Evolutionary conservation across 1,140 invertebrate species (phyloP).

Genomic region (Contarinia nasturtii): DNA sequence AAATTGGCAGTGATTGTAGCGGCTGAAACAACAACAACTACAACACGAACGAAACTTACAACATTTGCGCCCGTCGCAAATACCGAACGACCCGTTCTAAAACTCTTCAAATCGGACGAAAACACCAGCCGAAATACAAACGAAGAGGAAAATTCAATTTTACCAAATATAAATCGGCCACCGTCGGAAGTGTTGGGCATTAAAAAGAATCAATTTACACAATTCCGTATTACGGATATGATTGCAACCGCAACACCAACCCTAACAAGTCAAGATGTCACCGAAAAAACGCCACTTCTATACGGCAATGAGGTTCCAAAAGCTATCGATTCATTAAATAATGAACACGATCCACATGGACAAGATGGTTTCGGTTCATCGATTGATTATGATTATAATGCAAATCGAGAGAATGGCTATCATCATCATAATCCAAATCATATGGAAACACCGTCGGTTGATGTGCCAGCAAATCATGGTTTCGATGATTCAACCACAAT

Average conservation of each 20-base stretch:
- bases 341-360: not conserved
- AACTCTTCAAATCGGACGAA: not conserved
- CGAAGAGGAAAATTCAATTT: conserved; percentile 15
- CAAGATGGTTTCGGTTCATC: not conserved
- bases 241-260: not conserved
- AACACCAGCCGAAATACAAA: not conserved
- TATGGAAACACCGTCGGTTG: not conserved
- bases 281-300: not conserved
- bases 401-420: not conserved
- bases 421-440: conserved; percentile 4
- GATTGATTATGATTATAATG: not conserved
- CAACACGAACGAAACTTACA: conserved; percentile 1
- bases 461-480: not conserved
- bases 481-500: not conserved
- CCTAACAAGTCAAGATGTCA: not conserved
- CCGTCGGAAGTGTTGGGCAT: conserved; percentile 22
- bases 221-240: conserved; percentile 16
- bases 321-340: not conserved
- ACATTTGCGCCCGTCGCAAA: conserved; percentile 8
- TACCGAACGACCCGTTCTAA: conserved; percentile 12
- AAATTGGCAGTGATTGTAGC: too few species aligned
- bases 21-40: conserved; percentile 6
- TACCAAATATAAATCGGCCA: conserved; percentile 23
- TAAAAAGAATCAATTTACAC: conserved; percentile 23
- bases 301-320: not conserved